phyloP scores from a whole-genome alignment of 1,140 invertebrate species.

The Lasaia peninsularis region DNA sequence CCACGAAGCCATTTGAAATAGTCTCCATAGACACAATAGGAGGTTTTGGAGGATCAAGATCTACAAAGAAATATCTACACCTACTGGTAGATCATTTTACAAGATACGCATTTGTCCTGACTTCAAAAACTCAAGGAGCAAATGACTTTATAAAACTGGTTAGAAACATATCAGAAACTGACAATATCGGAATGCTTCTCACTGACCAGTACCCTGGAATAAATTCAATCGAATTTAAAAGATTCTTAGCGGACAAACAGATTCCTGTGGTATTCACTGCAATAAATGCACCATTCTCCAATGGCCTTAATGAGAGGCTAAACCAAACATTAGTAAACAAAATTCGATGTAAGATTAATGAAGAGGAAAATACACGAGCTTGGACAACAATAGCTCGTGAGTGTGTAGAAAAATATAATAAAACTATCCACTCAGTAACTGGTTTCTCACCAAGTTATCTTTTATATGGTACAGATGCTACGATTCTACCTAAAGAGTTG shows the following conservation, averaged over 20 bases:
- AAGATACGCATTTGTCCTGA: constrained; percentile 26
- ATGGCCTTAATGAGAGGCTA: no score
- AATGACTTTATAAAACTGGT: constrained; percentile 16
- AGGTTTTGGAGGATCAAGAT: constrained; percentile 26
- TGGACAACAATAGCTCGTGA: constrained; percentile 22
- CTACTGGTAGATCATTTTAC: constrained; percentile 27
- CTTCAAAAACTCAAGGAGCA: constrained; percentile 28
- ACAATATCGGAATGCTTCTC: constrained; percentile 12
- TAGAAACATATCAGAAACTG: neutral
- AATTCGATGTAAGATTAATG: constrained; percentile 17
- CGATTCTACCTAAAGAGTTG: constrained; percentile 5
- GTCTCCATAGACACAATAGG: constrained; percentile 28
- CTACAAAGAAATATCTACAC: constrained; percentile 30
- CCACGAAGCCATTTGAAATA: no score
- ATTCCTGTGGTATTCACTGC: constrained; percentile 14
- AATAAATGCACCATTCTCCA: no score
- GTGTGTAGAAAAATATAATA: constrained; percentile 18
- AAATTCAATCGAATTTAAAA: constrained; percentile 17
- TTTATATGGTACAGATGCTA: constrained; percentile 8
- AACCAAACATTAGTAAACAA: constrained; percentile 17
- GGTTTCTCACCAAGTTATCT: constrained; percentile 13
- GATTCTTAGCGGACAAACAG: constrained; percentile 1
- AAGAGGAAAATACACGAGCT: constrained; percentile 30
- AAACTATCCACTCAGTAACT: constrained; percentile 11
- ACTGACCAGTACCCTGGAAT: constrained; percentile 15